Conservation (phyloP, 2,113 vertebrate genomes). For the Anthoscopus minutus region DNA sequence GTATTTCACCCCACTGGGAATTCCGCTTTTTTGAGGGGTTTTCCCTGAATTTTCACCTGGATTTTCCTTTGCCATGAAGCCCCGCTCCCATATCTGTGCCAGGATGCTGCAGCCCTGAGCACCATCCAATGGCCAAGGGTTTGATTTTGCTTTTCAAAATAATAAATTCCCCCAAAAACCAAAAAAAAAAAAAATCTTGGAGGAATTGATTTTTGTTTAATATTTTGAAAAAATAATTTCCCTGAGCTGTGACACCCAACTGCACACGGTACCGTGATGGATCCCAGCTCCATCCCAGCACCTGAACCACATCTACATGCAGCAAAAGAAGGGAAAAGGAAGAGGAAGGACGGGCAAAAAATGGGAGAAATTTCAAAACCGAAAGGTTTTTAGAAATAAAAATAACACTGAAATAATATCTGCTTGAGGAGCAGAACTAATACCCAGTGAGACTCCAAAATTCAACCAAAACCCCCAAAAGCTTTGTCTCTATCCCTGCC, state of each 20-base stretch:
- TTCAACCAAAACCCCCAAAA: not conserved
- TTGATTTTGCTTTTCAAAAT: not conserved
- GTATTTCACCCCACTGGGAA: not conserved
- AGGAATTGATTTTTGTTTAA: not conserved
- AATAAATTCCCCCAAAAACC: not conserved
- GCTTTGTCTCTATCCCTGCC: not conserved
- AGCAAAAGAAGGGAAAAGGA: not conserved
- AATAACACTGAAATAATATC: not conserved
- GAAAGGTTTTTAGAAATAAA: not conserved
- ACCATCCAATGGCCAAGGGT: not conserved
- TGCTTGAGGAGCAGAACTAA: not conserved
- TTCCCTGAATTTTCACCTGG: not conserved
- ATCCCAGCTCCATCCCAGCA: not conserved
- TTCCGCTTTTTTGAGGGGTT: not conserved
- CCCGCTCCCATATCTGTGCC: accelerated
- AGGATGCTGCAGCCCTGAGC: not conserved
- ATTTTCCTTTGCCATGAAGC: not conserved
- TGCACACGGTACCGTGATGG: accelerated
- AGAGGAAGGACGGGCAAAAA: not conserved
- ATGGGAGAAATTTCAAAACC: not conserved
- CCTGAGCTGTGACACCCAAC: too few relatives aligned
- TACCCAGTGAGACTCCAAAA: not conserved
- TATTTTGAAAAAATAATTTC: not conserved
- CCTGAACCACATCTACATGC: not conserved
- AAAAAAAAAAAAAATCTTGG: not conserved